Percentiles rank a stretch among this genome's conserved stretches.
These are phyloP conservation scores for Remorina albescens DNA, from an alignment of 2,797 vertebrate genomes.

Conservation along the genomic window DNA sequence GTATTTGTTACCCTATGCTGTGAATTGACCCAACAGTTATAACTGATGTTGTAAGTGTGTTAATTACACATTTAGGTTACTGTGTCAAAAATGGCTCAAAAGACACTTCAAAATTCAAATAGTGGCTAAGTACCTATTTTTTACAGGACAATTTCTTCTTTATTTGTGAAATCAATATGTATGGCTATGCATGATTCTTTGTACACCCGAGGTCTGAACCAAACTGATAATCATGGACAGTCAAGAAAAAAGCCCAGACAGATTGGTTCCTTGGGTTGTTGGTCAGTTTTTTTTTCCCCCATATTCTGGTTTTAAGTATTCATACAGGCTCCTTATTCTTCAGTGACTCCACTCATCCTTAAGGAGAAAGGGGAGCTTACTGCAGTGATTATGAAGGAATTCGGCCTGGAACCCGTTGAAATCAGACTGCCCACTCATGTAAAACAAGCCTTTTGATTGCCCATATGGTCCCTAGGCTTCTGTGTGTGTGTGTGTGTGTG, in stretches of 20 bases:
- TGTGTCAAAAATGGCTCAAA: not conserved
- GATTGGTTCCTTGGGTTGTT: not conserved
- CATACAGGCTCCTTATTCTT: slow-evolving; percentile 12
- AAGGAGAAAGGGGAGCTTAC: not conserved
- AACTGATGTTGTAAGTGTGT: slow-evolving; percentile 1
- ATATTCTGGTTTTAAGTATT: not conserved
- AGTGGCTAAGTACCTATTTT: not conserved
- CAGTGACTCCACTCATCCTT: slow-evolving; percentile 6
- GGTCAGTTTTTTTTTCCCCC: slow-evolving; percentile 5
- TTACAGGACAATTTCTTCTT: not conserved
- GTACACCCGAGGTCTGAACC: not conserved
- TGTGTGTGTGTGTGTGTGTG: slow-evolving; percentile 1
- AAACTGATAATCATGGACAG: not conserved
- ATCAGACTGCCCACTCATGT: slow-evolving; percentile 39
- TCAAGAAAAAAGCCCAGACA: not conserved
- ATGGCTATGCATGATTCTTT: not conserved
- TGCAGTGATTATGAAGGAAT: slow-evolving; percentile 24
- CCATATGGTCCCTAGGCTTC: slow-evolving; percentile 21
- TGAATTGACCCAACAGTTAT: not conserved
- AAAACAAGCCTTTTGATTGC: slow-evolving; percentile 54
- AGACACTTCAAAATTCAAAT: not conserved
- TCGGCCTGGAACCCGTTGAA: slow-evolving; percentile 27
- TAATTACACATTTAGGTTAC: not conserved
- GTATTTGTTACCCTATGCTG: not conserved
- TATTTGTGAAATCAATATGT: not conserved